Conservation (phyloP, 1,140 invertebrate genomes). For the Dendroctonus valens region DNA sequence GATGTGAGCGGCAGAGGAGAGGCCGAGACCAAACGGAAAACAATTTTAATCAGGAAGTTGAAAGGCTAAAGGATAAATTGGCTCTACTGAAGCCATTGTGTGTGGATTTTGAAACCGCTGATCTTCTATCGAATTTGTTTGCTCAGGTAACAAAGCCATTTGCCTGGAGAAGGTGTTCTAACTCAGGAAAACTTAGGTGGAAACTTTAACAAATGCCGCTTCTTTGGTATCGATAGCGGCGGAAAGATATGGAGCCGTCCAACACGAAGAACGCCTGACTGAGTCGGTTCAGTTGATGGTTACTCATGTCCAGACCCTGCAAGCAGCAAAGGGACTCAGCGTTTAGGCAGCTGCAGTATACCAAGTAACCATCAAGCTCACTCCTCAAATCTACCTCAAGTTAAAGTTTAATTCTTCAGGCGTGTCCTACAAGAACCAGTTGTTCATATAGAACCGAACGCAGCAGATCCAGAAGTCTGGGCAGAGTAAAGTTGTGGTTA, state of each 20-base stretch:
- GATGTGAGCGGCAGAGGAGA: conserved; percentile 45
- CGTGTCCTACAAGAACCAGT: conserved; percentile 44
- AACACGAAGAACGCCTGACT: conserved; percentile 47
- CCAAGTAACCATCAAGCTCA: conserved; percentile 40
- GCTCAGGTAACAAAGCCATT: conserved; percentile 3
- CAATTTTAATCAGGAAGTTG: conserved; percentile 46
- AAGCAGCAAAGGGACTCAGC: conserved; percentile 49
- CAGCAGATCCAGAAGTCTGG: conserved; percentile 24
- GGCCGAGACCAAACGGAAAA: conserved; percentile 48
- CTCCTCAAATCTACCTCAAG: not conserved
- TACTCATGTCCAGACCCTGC: conserved; percentile 44
- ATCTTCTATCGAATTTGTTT: conserved; percentile 25
- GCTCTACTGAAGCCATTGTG: conserved; percentile 44
- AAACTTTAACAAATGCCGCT: conserved; percentile 44
- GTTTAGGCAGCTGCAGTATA: conserved; percentile 47
- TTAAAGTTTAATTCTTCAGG: conserved; percentile 25
- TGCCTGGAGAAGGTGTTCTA: not conserved
- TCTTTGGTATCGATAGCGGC: conserved; percentile 43
- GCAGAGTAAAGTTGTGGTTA: conserved; percentile 29
- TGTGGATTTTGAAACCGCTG: conserved; percentile 46
- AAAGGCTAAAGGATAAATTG: conserved; percentile 42
- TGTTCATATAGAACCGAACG: conserved; percentile 19
- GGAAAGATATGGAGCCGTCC: conserved; percentile 48
- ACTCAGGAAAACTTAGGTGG: conserved; percentile 28
- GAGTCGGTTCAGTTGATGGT: conserved; percentile 48